These are phyloP conservation scores for Phainopepla nitens DNA, from an alignment of 2,113 vertebrate species.

Conservation along the genomic window DNA sequence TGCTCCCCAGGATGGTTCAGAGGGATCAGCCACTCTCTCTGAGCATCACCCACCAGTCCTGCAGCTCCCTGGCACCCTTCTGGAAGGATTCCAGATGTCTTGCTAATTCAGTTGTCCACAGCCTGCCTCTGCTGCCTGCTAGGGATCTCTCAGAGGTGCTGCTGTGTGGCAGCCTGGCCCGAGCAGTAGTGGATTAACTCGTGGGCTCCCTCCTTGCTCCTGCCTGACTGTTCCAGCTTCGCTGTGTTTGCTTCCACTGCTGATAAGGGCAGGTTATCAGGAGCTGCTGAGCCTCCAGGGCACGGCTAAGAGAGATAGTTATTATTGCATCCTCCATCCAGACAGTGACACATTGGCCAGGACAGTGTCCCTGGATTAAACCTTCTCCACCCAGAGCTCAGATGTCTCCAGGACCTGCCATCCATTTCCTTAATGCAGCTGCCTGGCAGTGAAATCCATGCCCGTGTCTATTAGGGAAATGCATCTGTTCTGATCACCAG, in stretches of 20 bases:
- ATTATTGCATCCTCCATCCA: not conserved
- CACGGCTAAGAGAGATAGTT: not conserved
- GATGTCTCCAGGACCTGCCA: not conserved
- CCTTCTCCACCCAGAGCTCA: not conserved
- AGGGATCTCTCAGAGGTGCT: not conserved
- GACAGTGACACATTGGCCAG: not conserved
- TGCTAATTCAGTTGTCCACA: accelerated
- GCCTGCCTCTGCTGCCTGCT: not conserved
- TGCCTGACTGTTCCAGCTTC: not conserved
- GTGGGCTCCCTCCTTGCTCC: not conserved
- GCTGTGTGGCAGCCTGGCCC: not conserved
- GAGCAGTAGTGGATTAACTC: not conserved
- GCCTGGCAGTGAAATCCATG: slow-evolving; percentile 32
- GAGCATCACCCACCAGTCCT: not conserved
- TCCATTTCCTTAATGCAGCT: slow-evolving; percentile 50
- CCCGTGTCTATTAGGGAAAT: slow-evolving; percentile 15
- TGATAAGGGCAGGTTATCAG: not conserved
- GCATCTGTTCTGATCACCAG: not conserved
- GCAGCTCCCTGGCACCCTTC: not conserved
- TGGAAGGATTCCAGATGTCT: not conserved
- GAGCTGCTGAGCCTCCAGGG: not conserved
- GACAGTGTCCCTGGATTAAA: not conserved
- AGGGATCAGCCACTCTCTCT: not conserved
- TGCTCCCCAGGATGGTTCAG: not conserved
- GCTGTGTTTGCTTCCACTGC: accelerated